phyloP scores from a whole-genome alignment of 1,140 invertebrate genomes.

The Helicoverpa zea region DNA sequence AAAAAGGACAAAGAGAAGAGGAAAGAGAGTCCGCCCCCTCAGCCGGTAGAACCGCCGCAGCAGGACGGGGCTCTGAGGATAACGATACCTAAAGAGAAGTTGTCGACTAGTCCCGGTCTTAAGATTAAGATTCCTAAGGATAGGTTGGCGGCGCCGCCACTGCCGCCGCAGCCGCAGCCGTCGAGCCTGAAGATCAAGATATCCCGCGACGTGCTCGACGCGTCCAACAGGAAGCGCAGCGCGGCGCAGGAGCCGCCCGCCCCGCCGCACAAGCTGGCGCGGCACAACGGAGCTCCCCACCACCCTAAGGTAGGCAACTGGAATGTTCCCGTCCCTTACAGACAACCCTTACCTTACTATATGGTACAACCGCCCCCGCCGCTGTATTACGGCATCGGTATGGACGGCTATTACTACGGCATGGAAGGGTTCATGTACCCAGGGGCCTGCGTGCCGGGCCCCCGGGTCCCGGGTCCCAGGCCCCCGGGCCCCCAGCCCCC shows the following conservation, averaged over 20 bases:
- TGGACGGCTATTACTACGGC: slow-evolving; percentile 61
- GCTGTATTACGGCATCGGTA: slow-evolving; percentile 24
- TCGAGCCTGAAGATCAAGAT: slow-evolving; percentile 84
- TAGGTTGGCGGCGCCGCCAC: slow-evolving; percentile 76
- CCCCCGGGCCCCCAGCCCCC: slow-evolving; percentile 52
- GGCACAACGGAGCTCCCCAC: slow-evolving; percentile 73
- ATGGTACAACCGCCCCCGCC: slow-evolving; percentile 78
- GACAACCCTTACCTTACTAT: slow-evolving; percentile 71
- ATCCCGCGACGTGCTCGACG: slow-evolving; percentile 81
- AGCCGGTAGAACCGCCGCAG: slow-evolving; percentile 53
- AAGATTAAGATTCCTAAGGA: slow-evolving; percentile 86
- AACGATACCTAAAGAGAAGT: slow-evolving; percentile 81
- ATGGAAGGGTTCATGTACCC: slow-evolving; percentile 72
- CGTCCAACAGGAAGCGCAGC: slow-evolving; percentile 70
- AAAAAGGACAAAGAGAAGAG: slow-evolving; percentile 84
- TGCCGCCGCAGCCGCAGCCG: slow-evolving; percentile 71
- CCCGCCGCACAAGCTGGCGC: slow-evolving; percentile 73
- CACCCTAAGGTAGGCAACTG: slow-evolving; percentile 76
- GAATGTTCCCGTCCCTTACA: slow-evolving; percentile 57
- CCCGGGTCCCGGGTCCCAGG: slow-evolving; percentile 1
- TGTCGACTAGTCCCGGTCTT: slow-evolving; percentile 75
- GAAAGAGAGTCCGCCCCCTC: slow-evolving; percentile 63
- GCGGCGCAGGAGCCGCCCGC: slow-evolving; percentile 58
- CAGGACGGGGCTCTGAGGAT: slow-evolving; percentile 73
- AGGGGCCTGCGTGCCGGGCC: slow-evolving; percentile 46